Conservation (phyloP, 2,888 invertebrate genomes). For the Apotomis betuletana region DNA sequence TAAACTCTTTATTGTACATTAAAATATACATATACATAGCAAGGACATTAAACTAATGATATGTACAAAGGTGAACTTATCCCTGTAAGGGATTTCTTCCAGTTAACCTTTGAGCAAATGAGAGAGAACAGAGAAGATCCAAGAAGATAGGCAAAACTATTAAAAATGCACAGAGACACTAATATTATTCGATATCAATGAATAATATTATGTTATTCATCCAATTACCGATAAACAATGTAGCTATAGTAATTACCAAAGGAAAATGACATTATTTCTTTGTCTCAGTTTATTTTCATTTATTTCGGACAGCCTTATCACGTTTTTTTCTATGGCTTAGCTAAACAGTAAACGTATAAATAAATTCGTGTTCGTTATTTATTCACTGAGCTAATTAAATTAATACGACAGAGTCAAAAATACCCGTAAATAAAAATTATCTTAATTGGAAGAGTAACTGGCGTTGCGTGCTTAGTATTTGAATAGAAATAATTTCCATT, state of each 20-base stretch:
- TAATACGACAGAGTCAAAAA: slow-evolving; percentile 6
- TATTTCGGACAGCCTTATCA: slow-evolving; percentile 1
- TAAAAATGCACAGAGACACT: too few relatives aligned
- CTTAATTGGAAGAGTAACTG: background rate
- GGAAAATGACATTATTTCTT: slow-evolving; percentile 7
- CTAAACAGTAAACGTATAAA: slow-evolving; percentile 5
- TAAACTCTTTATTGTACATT: too few relatives aligned
- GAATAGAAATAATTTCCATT: background rate
- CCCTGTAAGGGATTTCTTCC: too few relatives aligned
- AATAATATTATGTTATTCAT: background rate
- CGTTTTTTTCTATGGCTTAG: slow-evolving; percentile 11
- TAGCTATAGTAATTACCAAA: background rate
- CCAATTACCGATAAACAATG: slow-evolving; percentile 20
- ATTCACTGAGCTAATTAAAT: slow-evolving; percentile 11
- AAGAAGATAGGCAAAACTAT: too few relatives aligned
- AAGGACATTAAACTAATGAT: too few relatives aligned
- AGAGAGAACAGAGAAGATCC: too few relatives aligned
- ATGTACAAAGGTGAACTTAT: too few relatives aligned
- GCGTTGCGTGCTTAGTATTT: too few relatives aligned
- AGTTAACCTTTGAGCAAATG: too few relatives aligned
- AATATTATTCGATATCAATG: too few relatives aligned
- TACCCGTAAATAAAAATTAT: slow-evolving; percentile 3
- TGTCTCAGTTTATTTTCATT: background rate
- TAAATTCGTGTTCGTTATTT: slow-evolving; percentile 20
- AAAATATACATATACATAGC: too few relatives aligned